These are phyloP conservation scores for Thryonomys swinderianus DNA, from an alignment of 2,113 vertebrate genomes.

Conservation along the genomic window DNA sequence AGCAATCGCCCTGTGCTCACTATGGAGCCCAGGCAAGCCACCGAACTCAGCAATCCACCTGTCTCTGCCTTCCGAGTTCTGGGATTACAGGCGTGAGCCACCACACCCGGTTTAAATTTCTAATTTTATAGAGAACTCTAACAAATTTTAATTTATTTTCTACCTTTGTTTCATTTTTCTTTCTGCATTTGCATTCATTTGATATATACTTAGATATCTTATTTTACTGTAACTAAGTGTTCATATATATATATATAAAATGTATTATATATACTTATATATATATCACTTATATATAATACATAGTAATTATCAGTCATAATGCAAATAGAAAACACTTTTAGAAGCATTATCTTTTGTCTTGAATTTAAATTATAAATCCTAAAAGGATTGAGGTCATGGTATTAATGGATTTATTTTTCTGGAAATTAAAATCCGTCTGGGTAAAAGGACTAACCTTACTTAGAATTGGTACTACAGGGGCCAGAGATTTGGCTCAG, in stretches of 20 bases:
- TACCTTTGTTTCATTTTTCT: background rate
- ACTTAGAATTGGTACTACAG: background rate
- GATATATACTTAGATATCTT: background rate
- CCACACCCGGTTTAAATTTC: too few relatives aligned
- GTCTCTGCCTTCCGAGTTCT: too few relatives aligned
- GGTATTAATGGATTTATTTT: background rate
- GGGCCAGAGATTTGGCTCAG: too few relatives aligned
- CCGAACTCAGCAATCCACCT: too few relatives aligned
- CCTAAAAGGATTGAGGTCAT: background rate
- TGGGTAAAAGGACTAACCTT: background rate
- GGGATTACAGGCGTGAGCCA: too few relatives aligned
- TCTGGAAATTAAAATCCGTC: constrained; percentile 4
- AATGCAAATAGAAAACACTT: constrained; percentile 10
- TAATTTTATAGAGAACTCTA: background rate
- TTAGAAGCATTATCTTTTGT: background rate
- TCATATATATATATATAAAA: too few relatives aligned
- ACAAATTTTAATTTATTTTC: background rate
- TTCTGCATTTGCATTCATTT: background rate
- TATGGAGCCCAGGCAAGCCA: too few relatives aligned
- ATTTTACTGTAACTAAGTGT: background rate
- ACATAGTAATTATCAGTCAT: background rate
- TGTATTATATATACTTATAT: background rate
- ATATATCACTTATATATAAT: too few relatives aligned
- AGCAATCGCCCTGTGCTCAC: too few relatives aligned
- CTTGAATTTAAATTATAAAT: background rate